phyloP scores from a whole-genome alignment of 1,140 invertebrate genomes.

The Drosophila murphyi region DNA sequence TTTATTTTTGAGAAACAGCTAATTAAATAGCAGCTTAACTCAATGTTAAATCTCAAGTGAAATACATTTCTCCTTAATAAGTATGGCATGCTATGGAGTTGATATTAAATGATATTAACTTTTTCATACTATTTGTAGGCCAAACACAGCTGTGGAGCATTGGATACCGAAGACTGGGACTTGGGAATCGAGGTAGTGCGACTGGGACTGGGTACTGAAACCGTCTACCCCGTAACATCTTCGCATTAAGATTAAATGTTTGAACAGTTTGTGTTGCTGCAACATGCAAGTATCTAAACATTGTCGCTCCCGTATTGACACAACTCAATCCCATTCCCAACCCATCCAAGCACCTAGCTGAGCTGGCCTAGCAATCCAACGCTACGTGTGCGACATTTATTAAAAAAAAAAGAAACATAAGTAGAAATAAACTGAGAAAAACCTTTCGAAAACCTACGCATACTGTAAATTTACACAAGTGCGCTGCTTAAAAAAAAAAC shows the following conservation, averaged over 20 bases:
- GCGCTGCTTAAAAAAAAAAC: slow-evolving; percentile 29
- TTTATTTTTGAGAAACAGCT: slow-evolving; percentile 64
- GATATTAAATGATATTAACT: slow-evolving; percentile 27
- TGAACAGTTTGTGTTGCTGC: slow-evolving; percentile 76
- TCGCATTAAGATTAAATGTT: slow-evolving; percentile 77
- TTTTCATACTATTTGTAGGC: slow-evolving; percentile 57
- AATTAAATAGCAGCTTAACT: slow-evolving; percentile 45
- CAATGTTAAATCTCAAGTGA: slow-evolving; percentile 79
- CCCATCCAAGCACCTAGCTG: slow-evolving; percentile 5
- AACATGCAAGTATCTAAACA: slow-evolving; percentile 71
- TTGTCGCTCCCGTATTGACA: slow-evolving; percentile 56
- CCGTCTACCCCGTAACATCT: slow-evolving; percentile 60
- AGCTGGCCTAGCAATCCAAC: slow-evolving; percentile 17
- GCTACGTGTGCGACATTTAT: slow-evolving; percentile 76
- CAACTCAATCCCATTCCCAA: slow-evolving; percentile 55
- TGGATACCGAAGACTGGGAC: slow-evolving; percentile 9
- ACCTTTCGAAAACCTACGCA: slow-evolving; percentile 66
- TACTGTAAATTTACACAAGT: slow-evolving; percentile 81
- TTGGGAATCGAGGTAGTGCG: neutral
- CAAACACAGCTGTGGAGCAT: slow-evolving; percentile 72
- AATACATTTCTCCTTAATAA: slow-evolving; percentile 31
- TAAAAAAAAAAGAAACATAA: slow-evolving; percentile 31
- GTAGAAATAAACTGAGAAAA: slow-evolving; percentile 45
- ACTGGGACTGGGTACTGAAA: neutral
- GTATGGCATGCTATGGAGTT: neutral